Evolutionary conservation across 2,888 invertebrate species (phyloP).

Genomic region (Cyaniris semiargus): DNA sequence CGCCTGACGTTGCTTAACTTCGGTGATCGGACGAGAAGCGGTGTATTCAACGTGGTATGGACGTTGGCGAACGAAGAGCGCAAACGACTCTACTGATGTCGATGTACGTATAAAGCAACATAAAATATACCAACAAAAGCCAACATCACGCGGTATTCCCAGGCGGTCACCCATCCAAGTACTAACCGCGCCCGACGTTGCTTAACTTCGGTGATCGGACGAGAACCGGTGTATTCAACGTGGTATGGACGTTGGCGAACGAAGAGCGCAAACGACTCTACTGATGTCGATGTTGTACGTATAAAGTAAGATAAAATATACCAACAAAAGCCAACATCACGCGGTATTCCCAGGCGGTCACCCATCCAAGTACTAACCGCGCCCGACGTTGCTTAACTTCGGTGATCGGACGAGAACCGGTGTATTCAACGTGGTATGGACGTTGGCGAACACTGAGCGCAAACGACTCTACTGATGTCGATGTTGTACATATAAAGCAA

Average conservation of each 20-base stretch:
- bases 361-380: slow-evolving; percentile 61
- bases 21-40: slow-evolving; percentile 48
- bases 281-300: neutral
- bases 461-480: too few species aligned
- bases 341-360: slow-evolving; percentile 61
- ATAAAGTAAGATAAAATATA: neutral
- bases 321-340: too few species aligned
- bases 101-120: too few species aligned
- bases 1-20: slow-evolving; percentile 56
- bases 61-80: slow-evolving; percentile 34
- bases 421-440: slow-evolving; percentile 56
- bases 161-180: slow-evolving; percentile 59
- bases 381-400: slow-evolving; percentile 58
- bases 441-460: slow-evolving; percentile 45
- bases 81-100: neutral
- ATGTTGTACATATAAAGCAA: too few species aligned
- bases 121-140: too few species aligned
- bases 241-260: slow-evolving; percentile 40
- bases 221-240: slow-evolving; percentile 44
- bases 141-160: slow-evolving; percentile 31
- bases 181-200: slow-evolving; percentile 60
- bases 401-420: slow-evolving; percentile 59
- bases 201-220: slow-evolving; percentile 50
- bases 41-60: slow-evolving; percentile 41
- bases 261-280: neutral